phyloP scores from a whole-genome alignment of 2,888 invertebrate genomes.

The Eilema depressum region DNA sequence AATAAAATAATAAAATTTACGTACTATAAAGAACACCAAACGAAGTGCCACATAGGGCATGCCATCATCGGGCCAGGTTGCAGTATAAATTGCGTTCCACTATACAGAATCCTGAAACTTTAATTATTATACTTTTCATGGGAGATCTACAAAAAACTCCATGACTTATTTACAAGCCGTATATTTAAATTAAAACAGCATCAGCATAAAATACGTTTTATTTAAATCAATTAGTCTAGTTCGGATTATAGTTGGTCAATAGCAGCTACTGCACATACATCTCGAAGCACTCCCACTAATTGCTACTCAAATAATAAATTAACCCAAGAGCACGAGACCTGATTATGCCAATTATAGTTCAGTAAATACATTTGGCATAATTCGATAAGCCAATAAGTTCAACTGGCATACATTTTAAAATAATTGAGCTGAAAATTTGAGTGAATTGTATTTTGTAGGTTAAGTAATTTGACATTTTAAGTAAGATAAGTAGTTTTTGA shows the following conservation, averaged over 20 bases:
- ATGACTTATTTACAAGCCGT: neutral
- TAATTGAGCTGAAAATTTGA: constrained; percentile 9
- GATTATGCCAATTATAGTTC: neutral
- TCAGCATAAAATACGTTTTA: neutral
- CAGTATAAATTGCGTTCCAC: no score
- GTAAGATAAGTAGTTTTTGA: no score
- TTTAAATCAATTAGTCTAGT: neutral
- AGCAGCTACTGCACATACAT: constrained; percentile 3
- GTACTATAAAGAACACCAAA: no score
- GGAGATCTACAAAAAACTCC: neutral
- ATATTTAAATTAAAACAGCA: neutral
- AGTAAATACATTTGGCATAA: constrained; percentile 5
- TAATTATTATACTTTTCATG: neutral
- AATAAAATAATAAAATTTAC: no score
- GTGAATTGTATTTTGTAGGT: constrained; percentile 16
- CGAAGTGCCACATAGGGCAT: no score
- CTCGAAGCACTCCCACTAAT: constrained; percentile 20
- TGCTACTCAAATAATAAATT: constrained; percentile 30
- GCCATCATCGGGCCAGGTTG: no score
- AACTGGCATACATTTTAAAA: constrained; percentile 17
- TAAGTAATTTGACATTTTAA: neutral
- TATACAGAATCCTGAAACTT: neutral
- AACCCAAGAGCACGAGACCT: constrained; percentile 22
- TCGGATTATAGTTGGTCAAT: neutral
- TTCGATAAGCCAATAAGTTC: neutral